phyloP scores from a whole-genome alignment of 2,113 vertebrate genomes.

The Aspidoscelis tigris region DNA sequence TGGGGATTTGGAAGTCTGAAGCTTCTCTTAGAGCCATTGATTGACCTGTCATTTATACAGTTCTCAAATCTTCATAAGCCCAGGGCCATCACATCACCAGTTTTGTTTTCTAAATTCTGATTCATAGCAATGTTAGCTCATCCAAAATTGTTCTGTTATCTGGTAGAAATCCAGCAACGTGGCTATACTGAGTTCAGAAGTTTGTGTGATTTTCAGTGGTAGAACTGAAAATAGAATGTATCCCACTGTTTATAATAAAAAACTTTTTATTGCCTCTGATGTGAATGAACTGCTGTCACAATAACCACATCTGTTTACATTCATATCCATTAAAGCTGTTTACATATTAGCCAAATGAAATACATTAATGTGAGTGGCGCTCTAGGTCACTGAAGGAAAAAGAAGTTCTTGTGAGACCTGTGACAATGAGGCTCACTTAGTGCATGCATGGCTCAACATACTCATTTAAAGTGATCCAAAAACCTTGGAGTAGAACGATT shows the following conservation, averaged over 20 bases:
- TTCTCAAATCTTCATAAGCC: neutral
- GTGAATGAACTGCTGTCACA: slow-evolving; percentile 59
- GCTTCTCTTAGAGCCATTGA: neutral
- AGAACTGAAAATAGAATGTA: slow-evolving; percentile 60
- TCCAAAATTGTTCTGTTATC: neutral
- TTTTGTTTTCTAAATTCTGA: neutral
- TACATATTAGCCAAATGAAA: slow-evolving; percentile 44
- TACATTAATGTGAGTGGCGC: slow-evolving; percentile 48
- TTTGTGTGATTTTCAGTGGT: slow-evolving; percentile 49
- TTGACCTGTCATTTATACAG: neutral
- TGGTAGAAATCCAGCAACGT: slow-evolving; percentile 45
- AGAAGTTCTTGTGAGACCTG: slow-evolving; percentile 54
- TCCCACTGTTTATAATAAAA: slow-evolving; percentile 70
- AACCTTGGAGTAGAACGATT: too few species aligned
- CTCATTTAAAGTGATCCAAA: too few species aligned
- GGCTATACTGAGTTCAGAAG: slow-evolving; percentile 53
- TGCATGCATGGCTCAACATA: too few species aligned
- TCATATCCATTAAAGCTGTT: slow-evolving; percentile 59
- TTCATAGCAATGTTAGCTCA: neutral
- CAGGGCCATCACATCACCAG: neutral
- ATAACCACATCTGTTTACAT: slow-evolving; percentile 65
- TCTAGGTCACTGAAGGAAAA: slow-evolving; percentile 51
- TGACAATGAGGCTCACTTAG: slow-evolving; percentile 45
- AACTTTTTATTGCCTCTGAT: slow-evolving; percentile 56
- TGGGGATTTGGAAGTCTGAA: neutral